A percentile compares a stretch with the other conserved stretches of the same genome.
Conservation (phyloP, 92 coral and sea anemone genomes). For the Pocillopora grandis region DNA sequence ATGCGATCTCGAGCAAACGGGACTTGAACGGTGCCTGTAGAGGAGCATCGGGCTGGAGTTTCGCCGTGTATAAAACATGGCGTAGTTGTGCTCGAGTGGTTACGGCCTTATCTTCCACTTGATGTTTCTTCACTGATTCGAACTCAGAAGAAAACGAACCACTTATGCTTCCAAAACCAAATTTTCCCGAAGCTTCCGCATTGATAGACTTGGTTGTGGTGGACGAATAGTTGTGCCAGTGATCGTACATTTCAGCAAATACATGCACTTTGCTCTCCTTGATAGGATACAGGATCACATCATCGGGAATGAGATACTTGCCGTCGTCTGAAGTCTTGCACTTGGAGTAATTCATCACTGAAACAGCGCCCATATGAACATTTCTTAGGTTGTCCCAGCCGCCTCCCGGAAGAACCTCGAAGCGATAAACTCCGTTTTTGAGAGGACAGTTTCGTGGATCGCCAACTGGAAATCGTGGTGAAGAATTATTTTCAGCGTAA, state of each 20-base stretch:
- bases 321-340: slow-evolving; percentile 85
- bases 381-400: slow-evolving; percentile 93
- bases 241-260: slow-evolving; percentile 73
- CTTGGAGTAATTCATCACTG: slow-evolving; percentile 70
- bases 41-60: slow-evolving; percentile 75
- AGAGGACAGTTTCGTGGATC: slow-evolving; percentile 72
- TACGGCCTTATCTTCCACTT: slow-evolving; percentile 83
- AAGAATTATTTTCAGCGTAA: background rate
- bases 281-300: slow-evolving; percentile 64
- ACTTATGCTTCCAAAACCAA: slow-evolving; percentile 55
- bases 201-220: slow-evolving; percentile 76
- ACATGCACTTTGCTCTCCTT: slow-evolving; percentile 73
- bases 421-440: slow-evolving; percentile 46
- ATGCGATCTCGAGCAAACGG: slow-evolving; percentile 83
- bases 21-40: slow-evolving; percentile 85
- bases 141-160: slow-evolving; percentile 78
- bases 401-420: slow-evolving; percentile 86
- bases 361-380: slow-evolving; percentile 77
- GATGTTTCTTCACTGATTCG: slow-evolving; percentile 77
- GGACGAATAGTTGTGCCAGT: slow-evolving; percentile 82
- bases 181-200: slow-evolving; percentile 58
- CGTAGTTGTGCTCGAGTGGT: slow-evolving; percentile 91
- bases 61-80: slow-evolving; percentile 65
- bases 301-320: slow-evolving; percentile 76
- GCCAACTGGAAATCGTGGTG: slow-evolving; percentile 53